A percentile compares a stretch with the other conserved stretches of the same genome.
These are phyloP conservation scores for Oophaga pumilio DNA, from an alignment of 2,113 vertebrate genomes.

Conservation along the genomic window DNA sequence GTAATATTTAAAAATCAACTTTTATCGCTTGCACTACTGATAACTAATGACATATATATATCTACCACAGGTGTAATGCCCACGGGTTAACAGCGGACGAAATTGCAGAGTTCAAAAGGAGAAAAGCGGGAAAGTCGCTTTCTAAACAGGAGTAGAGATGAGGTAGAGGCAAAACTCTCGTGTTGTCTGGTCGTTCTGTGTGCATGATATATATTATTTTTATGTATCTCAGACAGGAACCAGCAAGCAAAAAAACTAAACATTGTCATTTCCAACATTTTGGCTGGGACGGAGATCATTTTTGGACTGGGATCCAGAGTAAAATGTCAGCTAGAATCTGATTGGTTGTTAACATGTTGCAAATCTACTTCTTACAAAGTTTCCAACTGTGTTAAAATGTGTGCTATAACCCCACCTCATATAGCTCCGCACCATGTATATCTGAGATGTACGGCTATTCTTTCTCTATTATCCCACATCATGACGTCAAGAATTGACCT, in stretches of 20 bases:
- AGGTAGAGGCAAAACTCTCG: slow-evolving; percentile 73
- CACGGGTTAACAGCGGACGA: slow-evolving; percentile 83
- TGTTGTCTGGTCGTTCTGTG: slow-evolving; percentile 44
- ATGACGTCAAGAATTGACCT: too few relatives aligned
- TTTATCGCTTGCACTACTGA: neutral
- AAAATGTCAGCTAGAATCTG: neutral
- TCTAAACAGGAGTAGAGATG: slow-evolving; percentile 69
- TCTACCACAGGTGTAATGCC: slow-evolving; percentile 80
- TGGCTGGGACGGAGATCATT: neutral
- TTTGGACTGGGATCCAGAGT: neutral
- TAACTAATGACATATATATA: slow-evolving; percentile 61
- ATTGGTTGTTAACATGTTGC: neutral
- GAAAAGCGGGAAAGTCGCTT: slow-evolving; percentile 82
- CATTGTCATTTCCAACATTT: neutral
- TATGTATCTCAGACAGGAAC: slow-evolving; percentile 19
- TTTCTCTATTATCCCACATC: too few relatives aligned
- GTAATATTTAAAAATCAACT: neutral
- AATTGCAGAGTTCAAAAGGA: slow-evolving; percentile 83
- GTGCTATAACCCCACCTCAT: neutral
- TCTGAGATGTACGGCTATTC: neutral
- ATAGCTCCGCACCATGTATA: neutral
- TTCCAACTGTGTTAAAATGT: neutral
- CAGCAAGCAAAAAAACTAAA: neutral
- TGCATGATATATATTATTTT: slow-evolving; percentile 10
- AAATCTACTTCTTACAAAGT: neutral